Evolutionary conservation across 1,140 invertebrate genomes (phyloP).

Genomic region (Tyrophagus putrescentiae): DNA sequence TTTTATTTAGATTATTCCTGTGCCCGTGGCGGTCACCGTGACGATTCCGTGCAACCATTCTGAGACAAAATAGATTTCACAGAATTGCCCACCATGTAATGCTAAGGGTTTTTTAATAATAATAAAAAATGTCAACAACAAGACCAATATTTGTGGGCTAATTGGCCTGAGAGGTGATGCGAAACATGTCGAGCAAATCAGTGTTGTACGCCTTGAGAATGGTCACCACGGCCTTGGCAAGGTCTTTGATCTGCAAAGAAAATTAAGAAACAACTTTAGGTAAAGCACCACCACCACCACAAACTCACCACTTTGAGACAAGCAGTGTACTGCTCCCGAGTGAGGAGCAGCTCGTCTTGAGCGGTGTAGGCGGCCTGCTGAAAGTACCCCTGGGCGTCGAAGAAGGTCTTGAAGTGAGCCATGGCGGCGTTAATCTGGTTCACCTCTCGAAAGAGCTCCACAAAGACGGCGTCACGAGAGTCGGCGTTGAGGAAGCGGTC

Average conservation of each 20-base stretch:
- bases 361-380: neutral
- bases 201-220: conserved; percentile 1
- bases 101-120: no score
- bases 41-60: no score
- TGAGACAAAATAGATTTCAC: no score
- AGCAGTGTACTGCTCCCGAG: neutral
- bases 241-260: neutral
- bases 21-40: no score
- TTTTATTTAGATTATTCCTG: no score
- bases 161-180: no score
- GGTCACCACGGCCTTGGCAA: neutral
- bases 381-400: conserved; percentile 1
- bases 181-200: conserved; percentile 10
- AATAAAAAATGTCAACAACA: no score
- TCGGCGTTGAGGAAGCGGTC: neutral
- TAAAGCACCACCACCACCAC: neutral
- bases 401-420: neutral
- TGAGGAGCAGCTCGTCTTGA: neutral
- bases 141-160: no score
- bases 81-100: no score
- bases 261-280: neutral
- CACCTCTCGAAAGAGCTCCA: neutral
- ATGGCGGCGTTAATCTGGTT: neutral
- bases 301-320: conserved; percentile 2
- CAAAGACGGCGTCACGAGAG: neutral